Evolutionary conservation across 1,140 invertebrate species (phyloP), one percentile per base, ranked within the genome.

Genomic region (Macrobrachium rosenbergii): DNA sequence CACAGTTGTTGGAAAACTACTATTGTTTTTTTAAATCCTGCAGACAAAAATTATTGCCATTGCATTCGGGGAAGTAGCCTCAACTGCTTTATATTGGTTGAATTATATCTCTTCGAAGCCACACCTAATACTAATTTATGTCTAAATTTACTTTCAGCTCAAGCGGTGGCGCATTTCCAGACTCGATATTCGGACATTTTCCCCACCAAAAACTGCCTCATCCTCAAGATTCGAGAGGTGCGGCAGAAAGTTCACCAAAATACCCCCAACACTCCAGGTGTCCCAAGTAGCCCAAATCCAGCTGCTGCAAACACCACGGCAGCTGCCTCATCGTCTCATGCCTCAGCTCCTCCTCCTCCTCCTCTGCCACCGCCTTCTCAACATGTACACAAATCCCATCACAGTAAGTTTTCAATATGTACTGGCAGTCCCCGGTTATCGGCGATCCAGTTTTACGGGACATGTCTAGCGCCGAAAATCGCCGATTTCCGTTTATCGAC

Each of bases 191-290:
- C 95, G 37, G 96, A 98, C 89, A 95, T 99, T 89, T 99, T 99
- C 93, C 98, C 98, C 5, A 98, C 94, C 85, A 99, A 98, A 91
- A 94, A 94, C 90, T 97, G 96, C 91, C 93, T 99, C 86, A 98
- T 99, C 92, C 92, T 99, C 73, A 99, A 99, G 93, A 99, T 99
- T 88, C 94, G 98, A 67, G 98, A 99, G 93, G 98, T 99, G 86
- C 94, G 98, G 5, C 98, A 99, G 92, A 99, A 99, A 92, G 91
- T 98, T 64, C 83, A 88, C 52, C 89, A 90, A 45, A 90, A 89
- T 76, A 85, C 88, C 0, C 82, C 88, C 19, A 88, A 88, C 37
- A 88, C 87, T 43, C 87, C 88, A n/a, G 79, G 77, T 72, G 82
- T 86, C 23, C 86, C 88, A n/a, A 88, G 82, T 72, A 90, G 86